Evolutionary conservation across 2,797 vertebrate genomes (phyloP).

Genomic region (Cossypha dichroa): DNA sequence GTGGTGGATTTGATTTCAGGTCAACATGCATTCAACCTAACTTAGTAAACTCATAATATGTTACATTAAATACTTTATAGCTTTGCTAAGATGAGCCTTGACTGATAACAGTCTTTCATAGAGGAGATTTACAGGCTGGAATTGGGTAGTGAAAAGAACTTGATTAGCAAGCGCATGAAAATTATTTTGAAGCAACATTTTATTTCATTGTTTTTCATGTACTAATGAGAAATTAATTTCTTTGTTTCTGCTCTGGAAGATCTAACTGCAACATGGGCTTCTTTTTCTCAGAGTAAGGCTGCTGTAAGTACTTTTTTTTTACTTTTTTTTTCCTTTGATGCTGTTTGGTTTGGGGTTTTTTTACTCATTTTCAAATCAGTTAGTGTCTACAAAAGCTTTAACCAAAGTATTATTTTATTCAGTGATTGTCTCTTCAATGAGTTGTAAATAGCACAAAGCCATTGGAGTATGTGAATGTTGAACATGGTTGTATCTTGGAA

Average conservation of each 20-base stretch:
- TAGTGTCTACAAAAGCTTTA: neutral
- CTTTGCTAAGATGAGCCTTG: neutral
- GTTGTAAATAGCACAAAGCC: neutral
- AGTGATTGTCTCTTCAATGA: neutral
- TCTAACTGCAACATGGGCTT: conserved; percentile 83
- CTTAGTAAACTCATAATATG: neutral
- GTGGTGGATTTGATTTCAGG: neutral
- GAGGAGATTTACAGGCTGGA: neutral
- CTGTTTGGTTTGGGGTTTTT: accelerated
- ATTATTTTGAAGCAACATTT: neutral
- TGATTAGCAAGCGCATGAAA: neutral
- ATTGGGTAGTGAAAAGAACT: neutral
- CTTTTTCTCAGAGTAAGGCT: conserved; percentile 89
- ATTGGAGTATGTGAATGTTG: neutral
- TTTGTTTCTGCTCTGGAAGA: conserved; percentile 73
- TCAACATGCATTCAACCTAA: neutral
- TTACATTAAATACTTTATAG: neutral
- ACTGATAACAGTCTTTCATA: neutral
- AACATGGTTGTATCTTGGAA: neutral
- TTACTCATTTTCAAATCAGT: neutral
- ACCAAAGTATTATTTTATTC: neutral
- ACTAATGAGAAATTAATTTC: conserved; percentile 10
- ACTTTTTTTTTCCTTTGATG: neutral
- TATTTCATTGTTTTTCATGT: neutral
- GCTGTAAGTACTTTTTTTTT: conserved; percentile 84